Evolutionary conservation across 53 echinoderm and acorn worm species (phyloP).

Genomic region (Zoroaster sp.): DNA sequence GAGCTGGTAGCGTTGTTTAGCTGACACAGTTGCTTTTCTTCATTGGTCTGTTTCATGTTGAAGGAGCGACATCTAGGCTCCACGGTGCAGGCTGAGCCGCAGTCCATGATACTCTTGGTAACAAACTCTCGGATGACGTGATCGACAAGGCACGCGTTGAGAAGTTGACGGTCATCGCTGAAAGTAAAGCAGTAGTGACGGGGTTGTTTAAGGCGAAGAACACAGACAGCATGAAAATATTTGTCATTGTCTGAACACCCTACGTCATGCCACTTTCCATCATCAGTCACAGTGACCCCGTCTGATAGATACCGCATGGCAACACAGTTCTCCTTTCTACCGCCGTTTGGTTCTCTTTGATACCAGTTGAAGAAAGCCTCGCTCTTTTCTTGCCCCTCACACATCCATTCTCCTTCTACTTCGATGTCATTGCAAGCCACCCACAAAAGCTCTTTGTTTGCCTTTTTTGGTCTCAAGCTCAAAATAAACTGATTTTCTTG

Average conservation of each 20-base stretch:
- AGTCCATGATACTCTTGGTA: neutral
- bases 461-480: neutral
- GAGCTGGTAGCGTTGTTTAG: conserved; percentile 13
- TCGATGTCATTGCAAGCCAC: neutral
- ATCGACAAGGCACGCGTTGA: neutral
- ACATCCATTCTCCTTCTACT: neutral
- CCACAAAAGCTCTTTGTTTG: neutral
- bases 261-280: neutral
- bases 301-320: neutral
- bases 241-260: neutral
- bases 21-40: neutral
- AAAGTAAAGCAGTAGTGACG: conserved; percentile 4
- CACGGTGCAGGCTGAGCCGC: neutral
- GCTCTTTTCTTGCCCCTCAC: neutral
- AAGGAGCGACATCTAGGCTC: conserved; percentile 14
- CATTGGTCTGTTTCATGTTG: neutral
- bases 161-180: neutral
- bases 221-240: neutral
- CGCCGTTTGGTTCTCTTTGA: neutral
- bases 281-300: neutral
- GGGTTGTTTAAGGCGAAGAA: neutral
- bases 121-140: conserved; percentile 16
- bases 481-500: neutral
- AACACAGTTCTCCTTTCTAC: neutral
- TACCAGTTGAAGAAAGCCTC: neutral